A percentile compares a stretch with the other conserved stretches of the same genome.
Conservation (phyloP, 2,797 vertebrate genomes). For the Trichosurus vulpecula region DNA sequence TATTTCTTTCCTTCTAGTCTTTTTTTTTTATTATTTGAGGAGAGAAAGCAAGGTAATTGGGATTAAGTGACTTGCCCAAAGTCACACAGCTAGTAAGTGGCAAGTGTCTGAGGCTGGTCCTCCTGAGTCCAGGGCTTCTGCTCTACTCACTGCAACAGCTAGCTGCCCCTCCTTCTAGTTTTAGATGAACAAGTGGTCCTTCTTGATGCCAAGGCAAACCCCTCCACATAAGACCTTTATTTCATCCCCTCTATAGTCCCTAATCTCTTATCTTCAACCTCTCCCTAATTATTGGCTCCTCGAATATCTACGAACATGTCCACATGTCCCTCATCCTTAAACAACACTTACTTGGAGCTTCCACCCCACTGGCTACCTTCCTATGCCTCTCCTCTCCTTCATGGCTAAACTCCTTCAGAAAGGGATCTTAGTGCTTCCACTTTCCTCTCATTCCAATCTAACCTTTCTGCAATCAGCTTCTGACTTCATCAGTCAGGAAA, state of each 20-base stretch:
- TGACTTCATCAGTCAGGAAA: neutral
- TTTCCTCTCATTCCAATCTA: neutral
- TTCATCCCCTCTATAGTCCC: neutral
- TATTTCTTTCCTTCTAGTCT: neutral
- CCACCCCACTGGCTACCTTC: neutral
- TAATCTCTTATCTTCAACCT: neutral
- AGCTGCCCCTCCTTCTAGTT: neutral
- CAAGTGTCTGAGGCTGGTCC: no score
- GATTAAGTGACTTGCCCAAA: no score
- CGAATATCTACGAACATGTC: neutral
- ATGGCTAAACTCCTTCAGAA: neutral
- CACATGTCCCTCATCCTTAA: neutral
- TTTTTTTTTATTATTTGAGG: no score
- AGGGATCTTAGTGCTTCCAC: neutral
- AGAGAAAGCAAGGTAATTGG: no score
- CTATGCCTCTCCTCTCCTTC: neutral
- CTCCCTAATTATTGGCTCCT: neutral
- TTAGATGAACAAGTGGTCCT: neutral
- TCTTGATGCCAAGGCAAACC: neutral
- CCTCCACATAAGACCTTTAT: neutral
- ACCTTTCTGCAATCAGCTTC: neutral
- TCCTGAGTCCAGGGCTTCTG: no score
- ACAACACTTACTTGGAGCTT: neutral
- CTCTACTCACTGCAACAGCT: no score
- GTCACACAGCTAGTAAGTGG: no score